Base-by-base conservation (phyloP, 2,113 vertebrate species). In the Mola mola region DNA sequence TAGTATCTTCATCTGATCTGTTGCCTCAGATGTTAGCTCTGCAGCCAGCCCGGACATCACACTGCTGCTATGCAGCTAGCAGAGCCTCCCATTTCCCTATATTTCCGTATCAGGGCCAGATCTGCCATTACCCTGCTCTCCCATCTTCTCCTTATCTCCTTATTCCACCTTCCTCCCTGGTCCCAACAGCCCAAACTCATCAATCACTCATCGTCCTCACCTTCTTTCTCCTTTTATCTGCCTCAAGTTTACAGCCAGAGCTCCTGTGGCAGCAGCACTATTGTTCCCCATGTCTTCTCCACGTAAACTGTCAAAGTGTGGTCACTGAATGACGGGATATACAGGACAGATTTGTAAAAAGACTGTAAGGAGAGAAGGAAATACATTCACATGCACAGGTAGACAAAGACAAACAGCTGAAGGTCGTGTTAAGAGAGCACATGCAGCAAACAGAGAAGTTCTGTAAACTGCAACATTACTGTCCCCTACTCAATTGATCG, bases 1-100 rank as follows among this genome's bases (percentile, higher is more conserved):
- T 92, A 90, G 63, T 66, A 90, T 90, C 88, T 90, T 48, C 68
- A 90, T 90, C 89, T 91, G 86, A 91, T 91, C 78, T 72, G 68
- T 53, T 82, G 73, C 80, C 84, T 78, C 80, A 78, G 71, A 79
- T 20, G 67, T 66, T 60, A 66, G 75, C 69, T 78, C 78, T 58
- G 67, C 73, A 70, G 74, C 76, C 80, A 61, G 61, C 61, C 37
- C 25, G 19, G 13, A 50, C 79, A 56, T 72, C 76, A 47, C 76
- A 62, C 53, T 56, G 49, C 43, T 24, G 7, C 70, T 51, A 38
- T 13, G 20, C 76, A 20, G 67, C 72, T 75, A 76, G 64, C 85
- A 66, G 22, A 53, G 33, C 69, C 38, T 51, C 7, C 69, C 72
- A 59, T n/a, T n/a, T n/a, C 76, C 49, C 3, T 66, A 59, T 75